A percentile compares a stretch with the other conserved stretches of the same genome.
phyloP scores from a whole-genome alignment of 1,140 invertebrate genomes.

The Andrena cerasifolii region DNA sequence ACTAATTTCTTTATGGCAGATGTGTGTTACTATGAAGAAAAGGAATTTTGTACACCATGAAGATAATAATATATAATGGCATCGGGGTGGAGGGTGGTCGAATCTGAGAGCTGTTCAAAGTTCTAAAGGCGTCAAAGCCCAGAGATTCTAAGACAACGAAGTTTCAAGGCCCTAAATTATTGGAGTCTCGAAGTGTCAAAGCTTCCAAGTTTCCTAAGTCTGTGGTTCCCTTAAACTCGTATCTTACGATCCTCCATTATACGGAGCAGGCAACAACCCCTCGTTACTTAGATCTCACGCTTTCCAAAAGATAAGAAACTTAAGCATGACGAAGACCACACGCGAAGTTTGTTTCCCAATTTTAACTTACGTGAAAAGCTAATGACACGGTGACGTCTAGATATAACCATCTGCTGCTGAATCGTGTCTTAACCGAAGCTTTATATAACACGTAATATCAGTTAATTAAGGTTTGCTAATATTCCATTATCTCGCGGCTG shows the following conservation, averaged over 20 bases:
- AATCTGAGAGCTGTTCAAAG: not conserved
- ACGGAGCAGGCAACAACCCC: not conserved
- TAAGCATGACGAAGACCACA: not conserved
- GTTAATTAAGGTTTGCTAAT: not conserved
- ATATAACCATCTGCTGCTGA: not conserved
- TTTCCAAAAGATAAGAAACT: slow-evolving; percentile 4
- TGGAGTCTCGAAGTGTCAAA: slow-evolving; percentile 28
- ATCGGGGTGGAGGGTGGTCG: not conserved
- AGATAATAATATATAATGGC: not conserved
- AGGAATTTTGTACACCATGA: not conserved
- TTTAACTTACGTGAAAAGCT: not conserved
- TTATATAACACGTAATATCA: not conserved
- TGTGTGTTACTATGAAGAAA: not conserved
- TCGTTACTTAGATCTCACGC: not conserved
- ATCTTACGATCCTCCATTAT: slow-evolving; percentile 27
- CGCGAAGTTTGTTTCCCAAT: not conserved
- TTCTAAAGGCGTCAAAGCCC: slow-evolving; percentile 23
- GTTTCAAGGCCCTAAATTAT: slow-evolving; percentile 37
- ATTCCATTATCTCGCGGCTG: not conserved
- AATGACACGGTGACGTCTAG: not conserved
- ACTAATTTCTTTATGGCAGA: no score
- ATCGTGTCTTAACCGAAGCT: not conserved
- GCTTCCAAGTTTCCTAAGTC: slow-evolving; percentile 14
- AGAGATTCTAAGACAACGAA: slow-evolving; percentile 3
- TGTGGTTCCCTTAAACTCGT: slow-evolving; percentile 14